Evolutionary conservation across 2,797 vertebrate genomes (phyloP).

Genomic region (Tokudaia muenninki): DNA sequence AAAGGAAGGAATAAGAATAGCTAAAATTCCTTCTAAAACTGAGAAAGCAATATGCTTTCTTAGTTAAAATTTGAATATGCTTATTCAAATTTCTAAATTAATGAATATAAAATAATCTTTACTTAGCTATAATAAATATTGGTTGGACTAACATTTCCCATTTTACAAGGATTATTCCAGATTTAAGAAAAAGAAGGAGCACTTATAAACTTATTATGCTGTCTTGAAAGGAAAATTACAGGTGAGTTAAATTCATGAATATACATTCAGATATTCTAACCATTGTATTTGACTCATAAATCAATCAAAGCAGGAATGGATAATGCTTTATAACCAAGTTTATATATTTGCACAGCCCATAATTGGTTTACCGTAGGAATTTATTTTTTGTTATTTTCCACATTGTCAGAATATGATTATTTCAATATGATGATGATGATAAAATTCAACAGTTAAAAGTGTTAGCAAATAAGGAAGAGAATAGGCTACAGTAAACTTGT

Average conservation of each 20-base stretch:
- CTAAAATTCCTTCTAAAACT: slow-evolving; percentile 37
- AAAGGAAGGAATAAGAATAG: neutral
- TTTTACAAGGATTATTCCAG: slow-evolving; percentile 10
- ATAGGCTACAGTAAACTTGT: neutral
- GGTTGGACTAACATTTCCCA: neutral
- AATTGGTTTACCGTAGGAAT: slow-evolving; percentile 50
- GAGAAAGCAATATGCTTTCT: neutral
- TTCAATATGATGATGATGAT: neutral
- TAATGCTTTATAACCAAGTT: neutral
- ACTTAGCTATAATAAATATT: slow-evolving; percentile 27
- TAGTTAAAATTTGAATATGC: neutral
- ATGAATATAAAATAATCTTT: neutral
- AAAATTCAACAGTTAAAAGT: neutral
- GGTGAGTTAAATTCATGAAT: neutral
- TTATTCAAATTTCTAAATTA: slow-evolving; percentile 4
- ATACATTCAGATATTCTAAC: slow-evolving; percentile 15
- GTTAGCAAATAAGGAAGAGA: slow-evolving; percentile 6
- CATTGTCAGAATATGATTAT: slow-evolving; percentile 8
- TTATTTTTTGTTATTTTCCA: slow-evolving; percentile 1
- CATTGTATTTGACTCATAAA: slow-evolving; percentile 24
- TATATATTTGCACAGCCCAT: slow-evolving; percentile 32
- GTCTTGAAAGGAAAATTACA: neutral
- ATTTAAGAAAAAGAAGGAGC: slow-evolving; percentile 1
- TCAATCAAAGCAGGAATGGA: neutral
- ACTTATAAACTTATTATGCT: neutral